Base-by-base conservation (phyloP, 2,888 invertebrate genomes). In the Caenorhabditis sp. region DNA sequence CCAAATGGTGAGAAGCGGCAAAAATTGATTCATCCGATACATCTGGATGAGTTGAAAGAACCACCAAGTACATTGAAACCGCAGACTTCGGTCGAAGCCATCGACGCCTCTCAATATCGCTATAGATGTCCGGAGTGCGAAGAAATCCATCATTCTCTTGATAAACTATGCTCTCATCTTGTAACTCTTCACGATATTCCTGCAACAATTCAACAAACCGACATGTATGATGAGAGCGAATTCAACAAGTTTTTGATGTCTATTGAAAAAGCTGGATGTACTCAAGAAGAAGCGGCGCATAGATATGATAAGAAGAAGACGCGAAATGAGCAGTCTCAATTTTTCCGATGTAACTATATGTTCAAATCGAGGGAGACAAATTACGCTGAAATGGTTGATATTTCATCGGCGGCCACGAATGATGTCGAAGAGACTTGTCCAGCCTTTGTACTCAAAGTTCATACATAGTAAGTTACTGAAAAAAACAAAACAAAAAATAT, bases 371-470 rank as follows among this genome's bases (percentile, higher is more conserved):
- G 36, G 63, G 63, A 14, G 57, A 66, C 26, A 67, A 56, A 67
- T 26, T 27, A 54, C 26, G 36, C 67, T 0, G 67, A 68, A 20
- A 49, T 72, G 38, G 58, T 58, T 10, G 72, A 72, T 26, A 58
- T 67, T 25, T 52, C 36, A 27, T 3, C 64, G 23, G 14, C 36
- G n/a, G 23, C 36, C 17, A 23, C 63, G n/a, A 57, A 53, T n/a
- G 72, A 73, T 14, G 17, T 17, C 17, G 60, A 52, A 50, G 63
- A 65, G 36, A 23, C 52, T 1, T 73, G 68, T 52, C 56, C 66
- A 4, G 66, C 66, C 3, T 73, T 73, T 38, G 63, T 74, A 0
- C 60, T 65, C 20, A 74, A 74, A 49, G 31, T 38, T 2, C 61
- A 69, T 50, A 50, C 20, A 23, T 74, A 64, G 67, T 70, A 12